Percentiles rank a stretch among this genome's conserved stretches.
These are phyloP conservation scores for Cheilosia soror DNA, from an alignment of 2,888 invertebrate genomes.

Conservation along the genomic window DNA sequence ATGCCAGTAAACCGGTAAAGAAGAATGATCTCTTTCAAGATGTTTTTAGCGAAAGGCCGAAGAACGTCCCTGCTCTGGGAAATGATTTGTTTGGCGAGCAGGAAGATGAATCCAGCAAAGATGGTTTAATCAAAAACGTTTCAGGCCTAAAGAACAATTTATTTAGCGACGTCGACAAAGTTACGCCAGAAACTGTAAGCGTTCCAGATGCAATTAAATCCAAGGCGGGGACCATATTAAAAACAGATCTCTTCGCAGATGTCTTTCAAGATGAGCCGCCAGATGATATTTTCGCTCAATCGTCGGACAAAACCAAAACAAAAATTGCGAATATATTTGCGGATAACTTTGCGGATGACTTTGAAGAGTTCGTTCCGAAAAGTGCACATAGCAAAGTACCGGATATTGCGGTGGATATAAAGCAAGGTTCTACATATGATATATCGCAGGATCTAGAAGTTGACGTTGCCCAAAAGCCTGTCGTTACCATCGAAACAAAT, in stretches of 20 bases:
- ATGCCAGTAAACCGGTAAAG: neutral
- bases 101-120: neutral
- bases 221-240: neutral
- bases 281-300: constrained; percentile 10
- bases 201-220: neutral
- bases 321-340: constrained; percentile 46
- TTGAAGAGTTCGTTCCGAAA: constrained; percentile 63
- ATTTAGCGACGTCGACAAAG: neutral
- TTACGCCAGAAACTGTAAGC: too few relatives aligned
- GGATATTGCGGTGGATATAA: neutral
- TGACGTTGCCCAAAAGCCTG: neutral
- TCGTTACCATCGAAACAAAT: neutral
- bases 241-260: constrained; percentile 31
- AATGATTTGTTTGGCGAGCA: constrained; percentile 14
- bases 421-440: too few relatives aligned
- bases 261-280: constrained; percentile 16
- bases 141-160: neutral
- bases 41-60: neutral
- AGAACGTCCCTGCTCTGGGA: neutral
- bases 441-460: neutral
- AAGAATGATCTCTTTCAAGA: constrained; percentile 12
- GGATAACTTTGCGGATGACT: constrained; percentile 50
- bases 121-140: neutral
- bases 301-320: neutral
- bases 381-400: constrained; percentile 68